These are phyloP conservation scores for Pungitius pungitius DNA, from an alignment of 2,113 vertebrate species.

Conservation along the genomic window DNA sequence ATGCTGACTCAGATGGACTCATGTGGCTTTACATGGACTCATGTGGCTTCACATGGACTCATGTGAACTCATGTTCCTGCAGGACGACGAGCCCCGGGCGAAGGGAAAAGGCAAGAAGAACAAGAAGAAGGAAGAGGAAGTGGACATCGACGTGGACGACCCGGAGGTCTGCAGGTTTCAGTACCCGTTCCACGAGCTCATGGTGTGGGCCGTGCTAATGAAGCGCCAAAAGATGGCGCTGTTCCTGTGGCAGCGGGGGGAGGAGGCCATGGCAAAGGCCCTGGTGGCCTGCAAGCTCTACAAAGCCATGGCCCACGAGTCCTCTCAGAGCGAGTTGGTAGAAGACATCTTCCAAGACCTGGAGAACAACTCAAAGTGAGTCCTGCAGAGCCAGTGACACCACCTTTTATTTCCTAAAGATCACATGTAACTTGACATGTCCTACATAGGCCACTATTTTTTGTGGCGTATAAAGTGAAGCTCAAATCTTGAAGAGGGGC, in stretches of 20 bases:
- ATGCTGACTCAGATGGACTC: too few relatives aligned
- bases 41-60: background rate
- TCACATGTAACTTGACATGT: too few relatives aligned
- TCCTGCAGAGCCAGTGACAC: background rate
- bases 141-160: constrained; percentile 92
- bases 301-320: constrained; percentile 98
- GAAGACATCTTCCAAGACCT: constrained; percentile 97
- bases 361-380: constrained; percentile 96
- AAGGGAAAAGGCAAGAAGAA: constrained; percentile 90
- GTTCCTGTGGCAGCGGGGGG: constrained; percentile 95
- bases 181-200: constrained; percentile 94
- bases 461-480: background rate
- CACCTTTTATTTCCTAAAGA: too few relatives aligned
- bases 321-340: constrained; percentile 93
- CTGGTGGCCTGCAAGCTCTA: constrained; percentile 97
- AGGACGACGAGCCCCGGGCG: constrained; percentile 92
- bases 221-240: constrained; percentile 96
- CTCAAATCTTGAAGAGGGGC: background rate
- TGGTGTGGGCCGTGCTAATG: constrained; percentile 97
- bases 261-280: constrained; percentile 96
- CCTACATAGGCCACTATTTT: too few relatives aligned
- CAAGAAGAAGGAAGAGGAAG: constrained; percentile 95
- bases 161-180: constrained; percentile 92
- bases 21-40: background rate
- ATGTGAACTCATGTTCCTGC: background rate